Conservation (phyloP, 2,888 invertebrate genomes). For the Lycaena phlaeas region DNA sequence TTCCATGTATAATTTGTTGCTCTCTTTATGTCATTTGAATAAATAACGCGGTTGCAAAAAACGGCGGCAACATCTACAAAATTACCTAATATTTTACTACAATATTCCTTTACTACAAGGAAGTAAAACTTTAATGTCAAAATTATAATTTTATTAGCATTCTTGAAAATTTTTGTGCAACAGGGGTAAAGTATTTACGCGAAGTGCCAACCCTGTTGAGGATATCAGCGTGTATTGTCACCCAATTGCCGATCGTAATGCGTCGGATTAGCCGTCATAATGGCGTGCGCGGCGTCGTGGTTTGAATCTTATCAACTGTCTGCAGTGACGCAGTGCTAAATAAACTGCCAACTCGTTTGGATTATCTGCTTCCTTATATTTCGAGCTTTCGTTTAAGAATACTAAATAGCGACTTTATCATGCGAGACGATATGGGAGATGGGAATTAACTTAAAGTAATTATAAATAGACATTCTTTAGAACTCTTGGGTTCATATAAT, state of each 20-base stretch:
- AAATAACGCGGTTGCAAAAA: too few species aligned
- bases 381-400: neutral
- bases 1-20: too few species aligned
- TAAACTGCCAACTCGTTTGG: conserved; percentile 10
- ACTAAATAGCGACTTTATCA: neutral
- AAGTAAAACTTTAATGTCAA: too few species aligned
- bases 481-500: too few species aligned
- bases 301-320: conserved; percentile 9
- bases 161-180: too few species aligned
- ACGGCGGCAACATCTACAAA: too few species aligned
- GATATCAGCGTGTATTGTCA: neutral
- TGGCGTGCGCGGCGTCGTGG: neutral
- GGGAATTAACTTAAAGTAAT: neutral
- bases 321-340: conserved; percentile 11
- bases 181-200: conserved; percentile 1
- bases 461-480: too few species aligned
- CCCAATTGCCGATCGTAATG: conserved; percentile 1
- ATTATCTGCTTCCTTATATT: conserved; percentile 9
- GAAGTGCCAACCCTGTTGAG: conserved; percentile 2
- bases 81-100: too few species aligned
- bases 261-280: neutral
- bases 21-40: too few species aligned
- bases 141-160: too few species aligned
- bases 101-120: too few species aligned
- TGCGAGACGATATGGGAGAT: neutral